Evolutionary conservation across 2,797 vertebrate genomes (phyloP), one percentile per base, ranked within the genome.

Genomic region (Luscinia megarhynchos): DNA sequence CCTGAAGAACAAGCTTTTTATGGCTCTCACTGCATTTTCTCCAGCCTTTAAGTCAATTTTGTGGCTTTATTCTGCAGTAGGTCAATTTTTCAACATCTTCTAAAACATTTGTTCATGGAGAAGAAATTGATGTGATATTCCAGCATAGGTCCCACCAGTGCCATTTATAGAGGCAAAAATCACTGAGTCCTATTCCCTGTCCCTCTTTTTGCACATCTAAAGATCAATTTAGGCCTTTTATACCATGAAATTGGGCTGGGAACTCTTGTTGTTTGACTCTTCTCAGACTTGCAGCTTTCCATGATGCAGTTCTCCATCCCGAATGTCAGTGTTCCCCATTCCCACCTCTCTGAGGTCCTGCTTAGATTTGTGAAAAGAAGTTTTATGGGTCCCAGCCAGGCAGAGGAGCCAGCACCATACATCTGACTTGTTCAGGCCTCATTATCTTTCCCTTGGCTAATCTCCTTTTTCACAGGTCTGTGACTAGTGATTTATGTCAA

Each of bases 41-140:
- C 16, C 79, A 94, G 69, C 34, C 85, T 91, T 79, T 57, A 90
- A 86, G 92, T 91, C 69, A 92, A 75, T 96, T 93, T 86, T 91
- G 73, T 86, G 69, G 69, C 89, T 94, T 73, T 89, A 32, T 76
- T 84, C 79, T 91, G 62, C 62, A 83, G 29, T 51, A 58, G 87
- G 89, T 95, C 92, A 70, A 29, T 88, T 93, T 94, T 95, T 96
- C 94, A 88, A 22, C 59, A 82, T 89, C 70, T 19, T 77, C 57
- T 54, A 57, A 81, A 96, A 86, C 82, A 90, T 88, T 79, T 61
- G 66, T 88, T 95, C 93, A 45, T 36, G n/a, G 83, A 84, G 51
- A 18, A 46, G 73, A 90, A 86, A 94, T 84, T 62, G 83, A 87
- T 93, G 69, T 54, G 66, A 53, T 95, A 55, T 73, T 93, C 84